Evolutionary conservation across 1,140 invertebrate genomes (phyloP), one percentile per base, ranked within the genome.

Genomic region (Drosophila asahinai): DNA sequence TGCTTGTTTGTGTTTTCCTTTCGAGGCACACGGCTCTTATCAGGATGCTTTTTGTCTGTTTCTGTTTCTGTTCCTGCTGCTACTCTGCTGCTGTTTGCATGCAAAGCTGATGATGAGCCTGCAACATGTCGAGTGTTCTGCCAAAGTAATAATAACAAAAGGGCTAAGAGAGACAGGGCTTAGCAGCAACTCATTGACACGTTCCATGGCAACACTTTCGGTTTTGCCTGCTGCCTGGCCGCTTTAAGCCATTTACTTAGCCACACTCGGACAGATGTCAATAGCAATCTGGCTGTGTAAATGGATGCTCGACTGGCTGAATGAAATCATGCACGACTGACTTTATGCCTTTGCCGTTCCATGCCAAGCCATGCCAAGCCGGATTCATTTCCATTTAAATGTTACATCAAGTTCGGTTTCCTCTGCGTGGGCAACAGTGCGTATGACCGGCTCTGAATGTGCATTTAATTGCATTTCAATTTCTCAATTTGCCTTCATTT

Each of bases 111-210:
- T 55, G 81, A 71, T 71, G 67, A 71, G 67, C 67, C 84, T 83
- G 84, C 84, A 87, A 87, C 84, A 87, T 87, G 84, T 84, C 87
- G 84, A 87, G 84, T 64, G 33, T 81, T 77, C 48, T 81, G 81
- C 54, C 79, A 84, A 71, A 83, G 83, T 89, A 89, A 83, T 87
- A 87, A 87, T 84, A 87, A 84, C 83, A 87, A 87, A 65, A 84
- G 77, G 83, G 81, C 81, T 67, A 67, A 70, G 58, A 19, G 45
- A 66, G 45, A 17, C 30, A 12, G 48, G 67, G 65, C 82, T 87
- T 77, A 81, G 83, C 76, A 81, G 83, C 71, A 84, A 74, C 86
- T 82, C 86, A 86, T 90, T 90, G 86, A 90, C 86, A 90, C 86
- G 86, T 89, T 70, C 60, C 63, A 47, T 49, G 72, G 70, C 84